phyloP scores from a whole-genome alignment of 2,888 invertebrate genomes.

The Drosophila rubida region DNA sequence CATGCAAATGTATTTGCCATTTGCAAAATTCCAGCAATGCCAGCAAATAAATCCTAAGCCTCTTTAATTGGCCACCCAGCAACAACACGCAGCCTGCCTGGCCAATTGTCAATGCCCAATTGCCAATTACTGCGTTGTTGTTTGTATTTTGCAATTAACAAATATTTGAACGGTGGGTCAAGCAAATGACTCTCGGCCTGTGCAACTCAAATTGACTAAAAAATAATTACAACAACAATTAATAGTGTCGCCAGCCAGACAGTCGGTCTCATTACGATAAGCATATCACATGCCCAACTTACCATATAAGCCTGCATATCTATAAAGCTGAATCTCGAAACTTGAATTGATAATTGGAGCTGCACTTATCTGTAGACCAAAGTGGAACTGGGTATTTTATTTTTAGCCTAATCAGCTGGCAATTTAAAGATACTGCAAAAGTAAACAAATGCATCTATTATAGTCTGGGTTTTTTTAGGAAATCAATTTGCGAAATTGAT shows the following conservation, averaged over 20 bases:
- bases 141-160: constrained; percentile 7
- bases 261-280: constrained; percentile 10
- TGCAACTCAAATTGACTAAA: constrained; percentile 2
- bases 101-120: constrained; percentile 4
- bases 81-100: neutral
- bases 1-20: constrained; percentile 52
- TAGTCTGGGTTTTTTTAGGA: neutral
- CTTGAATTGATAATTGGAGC: neutral
- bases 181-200: neutral
- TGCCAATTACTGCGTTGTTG: neutral
- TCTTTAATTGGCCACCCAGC: constrained; percentile 35
- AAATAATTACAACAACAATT: constrained; percentile 4
- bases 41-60: constrained; percentile 14
- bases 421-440: neutral
- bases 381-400: constrained; percentile 12
- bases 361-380: constrained; percentile 18
- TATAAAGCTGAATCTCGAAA: neutral
- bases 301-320: neutral
- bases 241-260: neutral
- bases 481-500: neutral
- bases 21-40: constrained; percentile 11
- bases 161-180: constrained; percentile 4
- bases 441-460: neutral
- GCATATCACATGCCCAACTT: constrained; percentile 12
- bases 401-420: constrained; percentile 2